These are phyloP conservation scores for Drosophila baimaii DNA, from an alignment of 1,140 invertebrate genomes.

Conservation along the genomic window DNA sequence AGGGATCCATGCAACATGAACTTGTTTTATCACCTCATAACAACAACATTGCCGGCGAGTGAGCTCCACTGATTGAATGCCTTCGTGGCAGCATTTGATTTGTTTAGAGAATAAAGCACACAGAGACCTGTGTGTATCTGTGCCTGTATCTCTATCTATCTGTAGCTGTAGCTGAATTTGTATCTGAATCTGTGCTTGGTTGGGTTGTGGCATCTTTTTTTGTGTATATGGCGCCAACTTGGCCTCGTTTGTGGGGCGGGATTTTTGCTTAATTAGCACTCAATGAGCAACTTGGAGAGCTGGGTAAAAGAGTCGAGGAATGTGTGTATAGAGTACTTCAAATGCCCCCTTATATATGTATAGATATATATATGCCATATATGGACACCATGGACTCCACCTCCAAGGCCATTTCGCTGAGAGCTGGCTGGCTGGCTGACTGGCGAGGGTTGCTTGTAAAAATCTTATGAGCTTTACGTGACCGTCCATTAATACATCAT, in stretches of 20 bases:
- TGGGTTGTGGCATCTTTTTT: conserved; percentile 48
- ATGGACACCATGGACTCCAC: conserved; percentile 25
- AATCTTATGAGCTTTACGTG: conserved; percentile 72
- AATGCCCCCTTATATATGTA: conserved; percentile 3
- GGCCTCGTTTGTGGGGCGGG: conserved; percentile 73
- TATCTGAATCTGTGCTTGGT: conserved; percentile 26
- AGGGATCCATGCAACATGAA: conserved; percentile 48
- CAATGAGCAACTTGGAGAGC: conserved; percentile 72
- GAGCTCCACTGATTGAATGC: conserved; percentile 76
- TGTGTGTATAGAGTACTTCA: conserved; percentile 21
- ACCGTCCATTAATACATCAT: conserved; percentile 81
- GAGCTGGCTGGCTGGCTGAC: not conserved
- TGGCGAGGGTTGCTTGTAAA: conserved; percentile 76
- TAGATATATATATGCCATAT: conserved; percentile 3
- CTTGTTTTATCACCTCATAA: conserved; percentile 73
- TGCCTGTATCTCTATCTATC: conserved; percentile 31
- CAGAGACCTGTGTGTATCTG: too few species aligned
- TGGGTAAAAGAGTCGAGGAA: conserved; percentile 39
- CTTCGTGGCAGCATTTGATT: conserved; percentile 77
- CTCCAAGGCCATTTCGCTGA: conserved; percentile 44
- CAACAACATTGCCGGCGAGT: conserved; percentile 39
- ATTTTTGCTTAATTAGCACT: conserved; percentile 80
- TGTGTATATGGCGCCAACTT: conserved; percentile 75
- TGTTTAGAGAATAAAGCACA: conserved; percentile 80
- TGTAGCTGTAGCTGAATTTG: conserved; percentile 20